Percentiles rank a stretch among this genome's conserved stretches.
Evolutionary conservation across 37 sponge, comb jelly and placozoan species (phyloP).

Genomic region (Beroe forskalii): DNA sequence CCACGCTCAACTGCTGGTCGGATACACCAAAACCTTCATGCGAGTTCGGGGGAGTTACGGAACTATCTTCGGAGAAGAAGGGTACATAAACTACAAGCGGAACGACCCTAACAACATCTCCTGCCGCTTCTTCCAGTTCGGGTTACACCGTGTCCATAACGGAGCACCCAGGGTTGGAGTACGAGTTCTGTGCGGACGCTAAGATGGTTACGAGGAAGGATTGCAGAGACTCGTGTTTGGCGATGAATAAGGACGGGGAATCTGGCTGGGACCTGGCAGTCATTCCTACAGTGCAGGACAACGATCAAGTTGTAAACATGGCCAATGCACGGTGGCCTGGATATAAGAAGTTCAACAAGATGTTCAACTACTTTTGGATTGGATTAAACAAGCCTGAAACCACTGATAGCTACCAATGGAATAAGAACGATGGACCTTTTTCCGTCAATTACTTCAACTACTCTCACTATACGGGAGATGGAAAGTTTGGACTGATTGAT

Average conservation of each 20-base stretch:
- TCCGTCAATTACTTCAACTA: slow-evolving; percentile 11
- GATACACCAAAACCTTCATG: not conserved
- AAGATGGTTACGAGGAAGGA: not conserved
- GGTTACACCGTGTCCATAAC: not conserved
- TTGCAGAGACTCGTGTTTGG: not conserved
- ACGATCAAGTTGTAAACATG: not conserved
- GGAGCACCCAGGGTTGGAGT: not conserved
- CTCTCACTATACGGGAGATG: not conserved
- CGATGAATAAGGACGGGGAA: not conserved
- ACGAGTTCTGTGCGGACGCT: slow-evolving; percentile 10
- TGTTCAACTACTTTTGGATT: not conserved
- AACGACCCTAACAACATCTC: not conserved
- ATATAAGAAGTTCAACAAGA: not conserved
- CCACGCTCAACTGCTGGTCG: not conserved
- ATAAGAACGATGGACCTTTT: not conserved
- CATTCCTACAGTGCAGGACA: not conserved
- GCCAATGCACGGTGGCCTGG: not conserved
- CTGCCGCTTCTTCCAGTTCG: not conserved
- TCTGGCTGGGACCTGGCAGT: slow-evolving; percentile 59
- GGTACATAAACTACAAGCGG: not conserved
- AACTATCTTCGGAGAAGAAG: not conserved
- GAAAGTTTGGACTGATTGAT: not conserved
- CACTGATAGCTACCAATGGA: no score
- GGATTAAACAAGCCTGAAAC: not conserved
- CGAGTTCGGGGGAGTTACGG: slow-evolving; percentile 4